A percentile compares a stretch with the other conserved stretches of the same genome.
Conservation (phyloP, 2,113 vertebrate genomes). For the Equus przewalskii region DNA sequence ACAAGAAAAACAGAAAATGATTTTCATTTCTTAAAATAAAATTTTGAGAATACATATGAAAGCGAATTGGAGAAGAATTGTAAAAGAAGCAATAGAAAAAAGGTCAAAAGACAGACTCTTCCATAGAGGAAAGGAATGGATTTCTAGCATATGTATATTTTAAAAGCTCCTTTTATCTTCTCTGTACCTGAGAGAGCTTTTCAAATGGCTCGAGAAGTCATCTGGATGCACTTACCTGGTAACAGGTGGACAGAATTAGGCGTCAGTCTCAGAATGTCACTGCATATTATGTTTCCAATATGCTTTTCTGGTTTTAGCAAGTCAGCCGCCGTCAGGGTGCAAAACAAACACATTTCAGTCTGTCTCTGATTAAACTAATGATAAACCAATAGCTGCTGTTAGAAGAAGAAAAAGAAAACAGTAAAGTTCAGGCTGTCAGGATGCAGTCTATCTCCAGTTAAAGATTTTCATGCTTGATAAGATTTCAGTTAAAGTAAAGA, state of each 20-base stretch:
- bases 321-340: background rate
- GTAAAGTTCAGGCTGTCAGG: constrained; percentile 73
- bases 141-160: constrained; percentile 59
- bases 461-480: constrained; percentile 74
- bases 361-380: constrained; percentile 77
- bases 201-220: background rate
- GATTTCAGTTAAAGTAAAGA: constrained; percentile 77
- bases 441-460: constrained; percentile 66
- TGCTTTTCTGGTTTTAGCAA: constrained; percentile 57
- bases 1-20: background rate
- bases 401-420: background rate
- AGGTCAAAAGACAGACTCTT: constrained; percentile 58
- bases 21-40: constrained; percentile 8
- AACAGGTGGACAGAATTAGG: constrained; percentile 75
- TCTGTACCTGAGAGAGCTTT: constrained; percentile 32
- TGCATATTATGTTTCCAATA: constrained; percentile 68
- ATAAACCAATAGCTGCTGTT: constrained; percentile 77
- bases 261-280: constrained; percentile 58
- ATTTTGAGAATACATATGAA: constrained; percentile 37
- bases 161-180: constrained; percentile 70
- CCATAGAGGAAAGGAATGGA: background rate
- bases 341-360: constrained; percentile 69
- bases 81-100: constrained; percentile 16
- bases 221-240: constrained; percentile 64
- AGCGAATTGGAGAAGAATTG: background rate